Percentiles rank a stretch among this genome's conserved stretches.
Evolutionary conservation across 2,113 vertebrate genomes (phyloP).

Genomic region (Hypomesus transpacificus): DNA sequence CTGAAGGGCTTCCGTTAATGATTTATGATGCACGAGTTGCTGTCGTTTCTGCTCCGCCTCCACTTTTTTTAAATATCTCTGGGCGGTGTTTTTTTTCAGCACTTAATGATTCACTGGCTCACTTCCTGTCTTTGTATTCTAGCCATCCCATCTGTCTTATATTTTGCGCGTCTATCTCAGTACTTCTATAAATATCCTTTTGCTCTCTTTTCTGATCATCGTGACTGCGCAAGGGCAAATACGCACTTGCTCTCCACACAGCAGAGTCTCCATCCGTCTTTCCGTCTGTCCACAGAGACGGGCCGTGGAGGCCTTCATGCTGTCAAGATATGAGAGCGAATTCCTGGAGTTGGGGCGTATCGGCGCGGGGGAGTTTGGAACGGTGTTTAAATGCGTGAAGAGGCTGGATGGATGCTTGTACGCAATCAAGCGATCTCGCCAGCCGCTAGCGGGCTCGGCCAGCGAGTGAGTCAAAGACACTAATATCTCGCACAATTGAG

Average conservation of each 20-base stretch:
- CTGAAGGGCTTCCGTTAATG: constrained; percentile 1
- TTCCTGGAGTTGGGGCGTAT: constrained; percentile 91
- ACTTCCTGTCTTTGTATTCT: constrained; percentile 41
- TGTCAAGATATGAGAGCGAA: constrained; percentile 91
- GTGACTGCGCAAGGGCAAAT: too few species aligned
- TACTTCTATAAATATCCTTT: too few species aligned
- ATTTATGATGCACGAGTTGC: background rate
- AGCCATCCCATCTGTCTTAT: background rate
- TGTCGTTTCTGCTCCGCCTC: background rate
- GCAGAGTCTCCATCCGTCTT: constrained; percentile 25
- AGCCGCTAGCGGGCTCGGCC: constrained; percentile 78
- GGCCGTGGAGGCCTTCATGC: constrained; percentile 81
- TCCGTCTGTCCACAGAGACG: constrained; percentile 74
- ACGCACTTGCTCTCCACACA: too few species aligned
- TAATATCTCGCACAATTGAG: too few species aligned
- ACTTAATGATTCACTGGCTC: constrained; percentile 34
- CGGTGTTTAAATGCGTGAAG: constrained; percentile 95
- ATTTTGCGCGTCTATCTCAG: background rate
- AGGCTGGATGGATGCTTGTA: constrained; percentile 94
- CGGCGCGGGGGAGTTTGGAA: constrained; percentile 89
- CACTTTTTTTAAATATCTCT: constrained; percentile 41
- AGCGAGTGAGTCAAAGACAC: constrained; percentile 84
- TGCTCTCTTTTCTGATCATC: too few species aligned
- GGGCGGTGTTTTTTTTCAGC: constrained; percentile 44
- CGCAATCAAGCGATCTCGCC: constrained; percentile 88